Evolutionary conservation across 2,797 vertebrate genomes (phyloP).

Genomic region (Poeciliopsis paucimaculata): DNA sequence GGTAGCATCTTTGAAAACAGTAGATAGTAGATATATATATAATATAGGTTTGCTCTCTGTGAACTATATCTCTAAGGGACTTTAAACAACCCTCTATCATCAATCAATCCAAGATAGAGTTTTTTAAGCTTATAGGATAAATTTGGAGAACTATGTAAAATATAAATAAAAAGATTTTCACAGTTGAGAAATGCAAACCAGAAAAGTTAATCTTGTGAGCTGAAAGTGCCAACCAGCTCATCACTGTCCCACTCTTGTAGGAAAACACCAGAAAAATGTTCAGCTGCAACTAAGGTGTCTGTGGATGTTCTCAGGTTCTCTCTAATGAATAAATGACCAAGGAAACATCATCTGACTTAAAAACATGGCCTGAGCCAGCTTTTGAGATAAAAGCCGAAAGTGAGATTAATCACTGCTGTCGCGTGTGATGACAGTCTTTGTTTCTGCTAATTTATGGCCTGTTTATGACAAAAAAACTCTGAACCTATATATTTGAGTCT

Average conservation of each 20-base stretch:
- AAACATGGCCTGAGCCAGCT: slow-evolving; percentile 55
- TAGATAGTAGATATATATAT: not conserved
- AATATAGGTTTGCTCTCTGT: not conserved
- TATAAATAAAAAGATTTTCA: not conserved
- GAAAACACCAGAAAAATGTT: not conserved
- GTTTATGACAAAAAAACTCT: not conserved
- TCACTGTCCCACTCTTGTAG: not conserved
- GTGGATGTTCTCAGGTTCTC: slow-evolving; percentile 37
- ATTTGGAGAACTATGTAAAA: not conserved
- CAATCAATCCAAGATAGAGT: not conserved
- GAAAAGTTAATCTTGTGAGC: not conserved
- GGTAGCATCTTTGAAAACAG: not conserved
- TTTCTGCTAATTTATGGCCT: not conserved
- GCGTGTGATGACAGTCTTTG: slow-evolving; percentile 57
- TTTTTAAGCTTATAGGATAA: not conserved
- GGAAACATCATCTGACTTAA: slow-evolving; percentile 70
- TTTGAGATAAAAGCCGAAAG: slow-evolving; percentile 65
- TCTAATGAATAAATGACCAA: slow-evolving; percentile 71
- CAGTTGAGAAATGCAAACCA: not conserved
- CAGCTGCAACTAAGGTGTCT: not conserved
- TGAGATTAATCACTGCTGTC: slow-evolving; percentile 74
- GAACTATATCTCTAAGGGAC: not conserved
- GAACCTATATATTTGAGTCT: not conserved
- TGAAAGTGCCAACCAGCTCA: slow-evolving; percentile 1
- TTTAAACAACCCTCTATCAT: not conserved